Conservation (phyloP, 2,797 vertebrate species). For the Fistularia commersonii region DNA sequence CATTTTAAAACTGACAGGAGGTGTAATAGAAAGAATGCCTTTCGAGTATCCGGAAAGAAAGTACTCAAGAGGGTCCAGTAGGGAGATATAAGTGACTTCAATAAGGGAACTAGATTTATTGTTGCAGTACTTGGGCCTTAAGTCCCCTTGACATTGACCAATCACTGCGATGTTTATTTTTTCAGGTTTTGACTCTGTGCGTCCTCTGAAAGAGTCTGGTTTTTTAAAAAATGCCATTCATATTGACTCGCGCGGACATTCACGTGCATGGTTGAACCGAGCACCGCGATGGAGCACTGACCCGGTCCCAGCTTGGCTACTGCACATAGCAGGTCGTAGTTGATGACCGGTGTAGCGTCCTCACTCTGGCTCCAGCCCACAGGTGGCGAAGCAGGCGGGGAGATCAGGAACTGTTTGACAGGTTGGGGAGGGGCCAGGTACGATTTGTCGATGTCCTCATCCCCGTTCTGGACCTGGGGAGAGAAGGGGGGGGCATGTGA, state of each 20-base stretch:
- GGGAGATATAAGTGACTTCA: too few species aligned
- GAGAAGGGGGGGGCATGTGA: not conserved
- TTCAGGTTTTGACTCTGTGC: too few species aligned
- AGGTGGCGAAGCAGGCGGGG: conserved; percentile 91
- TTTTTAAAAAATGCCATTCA: too few species aligned
- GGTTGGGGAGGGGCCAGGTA: conserved; percentile 93
- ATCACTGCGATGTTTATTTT: not conserved
- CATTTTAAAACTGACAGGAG: too few species aligned
- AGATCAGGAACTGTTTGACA: conserved; percentile 95
- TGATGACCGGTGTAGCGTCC: conserved; percentile 90
- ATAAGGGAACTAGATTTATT: too few species aligned
- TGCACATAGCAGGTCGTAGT: conserved; percentile 95
- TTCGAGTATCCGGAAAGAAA: too few species aligned
- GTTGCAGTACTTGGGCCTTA: conserved; percentile 1
- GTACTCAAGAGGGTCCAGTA: too few species aligned
- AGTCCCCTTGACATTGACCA: conserved; percentile 4
- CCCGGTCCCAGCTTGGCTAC: conserved; percentile 96
- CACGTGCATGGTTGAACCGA: not conserved
- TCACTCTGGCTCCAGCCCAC: conserved; percentile 96
- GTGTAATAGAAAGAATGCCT: too few species aligned
- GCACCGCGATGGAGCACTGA: conserved; percentile 46
- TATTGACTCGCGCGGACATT: not conserved
- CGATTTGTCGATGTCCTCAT: conserved; percentile 85
- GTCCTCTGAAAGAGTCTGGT: too few species aligned
- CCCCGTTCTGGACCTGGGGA: conserved; percentile 82